Evolutionary conservation across 2,113 vertebrate genomes (phyloP).

Genomic region (Regulus satrapa): DNA sequence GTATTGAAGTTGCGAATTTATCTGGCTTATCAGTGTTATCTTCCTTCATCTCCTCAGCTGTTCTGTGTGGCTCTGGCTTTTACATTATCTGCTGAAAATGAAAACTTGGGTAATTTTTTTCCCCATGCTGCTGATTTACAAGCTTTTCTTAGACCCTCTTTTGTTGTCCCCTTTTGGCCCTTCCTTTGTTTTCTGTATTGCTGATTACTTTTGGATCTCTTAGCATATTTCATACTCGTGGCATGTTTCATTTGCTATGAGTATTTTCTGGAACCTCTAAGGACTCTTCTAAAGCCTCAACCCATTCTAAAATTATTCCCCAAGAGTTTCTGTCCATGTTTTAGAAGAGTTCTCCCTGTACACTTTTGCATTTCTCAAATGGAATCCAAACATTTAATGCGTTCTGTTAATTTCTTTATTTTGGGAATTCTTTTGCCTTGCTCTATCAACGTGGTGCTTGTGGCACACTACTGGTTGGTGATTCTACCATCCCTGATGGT

Average conservation of each 20-base stretch:
- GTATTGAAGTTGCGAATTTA: not conserved
- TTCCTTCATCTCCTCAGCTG: not conserved
- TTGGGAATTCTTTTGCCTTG: not conserved
- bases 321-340: not conserved
- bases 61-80: not conserved
- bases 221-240: not conserved
- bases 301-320: not conserved
- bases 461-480: not conserved
- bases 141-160: not conserved
- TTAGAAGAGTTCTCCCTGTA: not conserved
- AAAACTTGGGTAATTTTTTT: not conserved
- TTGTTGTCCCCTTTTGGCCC: not conserved
- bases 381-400: not conserved
- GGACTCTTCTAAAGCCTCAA: not conserved
- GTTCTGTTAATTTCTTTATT: not conserved
- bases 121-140: not conserved
- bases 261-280: not conserved
- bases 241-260: not conserved
- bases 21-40: not conserved
- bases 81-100: not conserved
- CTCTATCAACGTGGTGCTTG: rapidly evolving
- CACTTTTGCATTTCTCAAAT: not conserved
- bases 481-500: not conserved
- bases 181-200: not conserved
- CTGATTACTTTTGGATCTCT: not conserved